These are phyloP conservation scores for Therioaphis trifolii DNA, from an alignment of 2,888 invertebrate genomes.

Conservation along the genomic window DNA sequence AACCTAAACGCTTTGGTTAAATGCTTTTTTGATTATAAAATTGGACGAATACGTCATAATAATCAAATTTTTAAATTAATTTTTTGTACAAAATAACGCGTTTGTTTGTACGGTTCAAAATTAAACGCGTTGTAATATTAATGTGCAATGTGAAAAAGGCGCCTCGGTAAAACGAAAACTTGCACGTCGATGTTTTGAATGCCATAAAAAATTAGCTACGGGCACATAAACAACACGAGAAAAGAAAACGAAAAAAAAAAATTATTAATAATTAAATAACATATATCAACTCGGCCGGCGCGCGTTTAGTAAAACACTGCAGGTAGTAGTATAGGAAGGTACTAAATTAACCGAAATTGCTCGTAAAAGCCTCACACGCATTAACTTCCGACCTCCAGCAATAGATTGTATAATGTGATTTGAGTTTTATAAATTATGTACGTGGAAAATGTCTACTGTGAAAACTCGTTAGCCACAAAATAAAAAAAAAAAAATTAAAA, in stretches of 20 bases:
- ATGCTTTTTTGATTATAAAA: too few relatives aligned
- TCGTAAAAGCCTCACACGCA: slow-evolving; percentile 16
- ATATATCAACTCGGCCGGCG: background rate
- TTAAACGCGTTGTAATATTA: too few relatives aligned
- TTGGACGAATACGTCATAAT: too few relatives aligned
- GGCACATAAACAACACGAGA: background rate
- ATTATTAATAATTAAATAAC: slow-evolving; percentile 1
- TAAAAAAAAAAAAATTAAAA: slow-evolving; percentile 1
- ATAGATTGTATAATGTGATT: slow-evolving; percentile 36
- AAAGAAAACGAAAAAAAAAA: background rate
- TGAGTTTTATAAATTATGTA: slow-evolving; percentile 22
- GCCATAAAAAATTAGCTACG: background rate
- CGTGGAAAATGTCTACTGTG: slow-evolving; percentile 4
- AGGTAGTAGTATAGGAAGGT: too few relatives aligned
- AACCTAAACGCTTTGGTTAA: too few relatives aligned
- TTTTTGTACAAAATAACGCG: too few relatives aligned
- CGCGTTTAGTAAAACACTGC: background rate
- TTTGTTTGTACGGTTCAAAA: too few relatives aligned
- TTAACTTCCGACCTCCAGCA: slow-evolving; percentile 9
- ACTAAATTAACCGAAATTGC: slow-evolving; percentile 23
- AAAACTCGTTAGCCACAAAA: background rate
- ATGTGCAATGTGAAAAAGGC: too few relatives aligned
- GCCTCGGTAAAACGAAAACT: too few relatives aligned
- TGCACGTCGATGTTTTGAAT: background rate
- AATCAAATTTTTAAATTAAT: too few relatives aligned